Base-by-base conservation (phyloP, 2,888 invertebrate genomes). In the Amitus sp. region DNA sequence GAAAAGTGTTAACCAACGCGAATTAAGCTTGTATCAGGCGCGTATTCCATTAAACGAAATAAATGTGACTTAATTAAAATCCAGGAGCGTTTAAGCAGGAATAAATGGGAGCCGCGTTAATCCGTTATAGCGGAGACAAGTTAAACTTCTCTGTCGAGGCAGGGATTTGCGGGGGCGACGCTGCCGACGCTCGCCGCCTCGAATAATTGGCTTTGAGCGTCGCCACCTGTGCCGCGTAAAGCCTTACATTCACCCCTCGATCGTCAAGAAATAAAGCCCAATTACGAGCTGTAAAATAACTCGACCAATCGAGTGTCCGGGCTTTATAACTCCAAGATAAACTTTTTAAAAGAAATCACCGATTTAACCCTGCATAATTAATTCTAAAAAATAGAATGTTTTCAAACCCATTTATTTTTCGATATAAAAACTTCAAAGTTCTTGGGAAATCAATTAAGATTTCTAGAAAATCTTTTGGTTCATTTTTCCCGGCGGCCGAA, bases 141-240 rank as follows among this genome's bases (percentile, higher is more conserved):
- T 74, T 76, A 76, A 77, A 77, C 75, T 75, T 73, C 75, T 71
- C 71, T 60, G 62, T 58, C 54, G 50, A 56, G 63, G 60, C 57
- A 59, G 76, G 73, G 76, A 76, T 75, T 75, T 75, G 75, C 75
- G 74, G 74, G 68, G 73, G 72, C 74, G 73, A 72, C 73, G 73
- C 57, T 62, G 67, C 71, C 72, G 69, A 73, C 73, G 54, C 58
- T 72, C 73, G 76, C 73, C 73, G 76, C 75, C 76, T 77, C 78
- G 78, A 80, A 81, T 81, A 82, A 82, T 82, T 82, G 80, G 78
- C 81, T 82, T 75, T 82, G 81, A 82, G 74, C 80, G 74, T 75
- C 77, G 73, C 77, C 81, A 82, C 81, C 81, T 82, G 81, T 77
- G 80, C 75, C 73, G 60, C 65, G 61, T 67, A 67, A 71, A 70